phyloP scores from a whole-genome alignment of 2,113 vertebrate species.

The Microcebus tavaratra region DNA sequence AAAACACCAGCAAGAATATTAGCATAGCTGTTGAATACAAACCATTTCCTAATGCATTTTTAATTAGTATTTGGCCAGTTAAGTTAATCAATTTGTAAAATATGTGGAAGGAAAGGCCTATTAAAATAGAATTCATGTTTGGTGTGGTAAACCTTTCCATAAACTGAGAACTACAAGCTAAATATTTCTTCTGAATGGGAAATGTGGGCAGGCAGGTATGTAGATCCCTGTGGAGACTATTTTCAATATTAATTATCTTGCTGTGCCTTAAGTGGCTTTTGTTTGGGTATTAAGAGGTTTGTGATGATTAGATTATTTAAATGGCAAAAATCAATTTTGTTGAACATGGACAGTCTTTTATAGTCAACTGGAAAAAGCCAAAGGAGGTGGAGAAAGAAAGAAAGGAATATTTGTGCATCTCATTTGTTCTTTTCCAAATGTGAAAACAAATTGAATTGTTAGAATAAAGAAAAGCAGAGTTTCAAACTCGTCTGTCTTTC shows the following conservation, averaged over 20 bases:
- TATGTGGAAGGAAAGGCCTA: constrained; percentile 30
- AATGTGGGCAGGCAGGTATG: constrained; percentile 75
- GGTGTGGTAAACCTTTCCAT: constrained; percentile 26
- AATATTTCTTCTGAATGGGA: constrained; percentile 54
- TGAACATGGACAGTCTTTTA: constrained; percentile 72
- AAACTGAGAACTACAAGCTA: constrained; percentile 65
- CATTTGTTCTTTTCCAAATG: constrained; percentile 19
- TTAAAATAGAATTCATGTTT: constrained; percentile 50
- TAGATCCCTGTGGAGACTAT: constrained; percentile 74
- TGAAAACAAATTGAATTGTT: constrained; percentile 18
- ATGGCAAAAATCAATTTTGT: constrained; percentile 82
- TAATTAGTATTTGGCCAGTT: constrained; percentile 39
- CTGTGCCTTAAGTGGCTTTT: constrained; percentile 83
- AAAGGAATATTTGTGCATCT: constrained; percentile 19
- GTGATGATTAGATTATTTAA: constrained; percentile 86
- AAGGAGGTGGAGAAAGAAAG: constrained; percentile 46
- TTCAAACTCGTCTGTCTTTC: neutral
- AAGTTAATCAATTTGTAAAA: constrained; percentile 58
- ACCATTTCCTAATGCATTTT: constrained; percentile 47
- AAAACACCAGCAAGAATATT: constrained; percentile 42
- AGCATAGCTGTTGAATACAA: constrained; percentile 47
- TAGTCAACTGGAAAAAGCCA: constrained; percentile 72
- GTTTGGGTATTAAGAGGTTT: constrained; percentile 81
- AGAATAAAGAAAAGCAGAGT: neutral
- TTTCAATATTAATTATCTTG: constrained; percentile 85